Evolutionary conservation across 2,888 invertebrate genomes (phyloP), one percentile per base, ranked within the genome.

Genomic region (Phengaris arion): DNA sequence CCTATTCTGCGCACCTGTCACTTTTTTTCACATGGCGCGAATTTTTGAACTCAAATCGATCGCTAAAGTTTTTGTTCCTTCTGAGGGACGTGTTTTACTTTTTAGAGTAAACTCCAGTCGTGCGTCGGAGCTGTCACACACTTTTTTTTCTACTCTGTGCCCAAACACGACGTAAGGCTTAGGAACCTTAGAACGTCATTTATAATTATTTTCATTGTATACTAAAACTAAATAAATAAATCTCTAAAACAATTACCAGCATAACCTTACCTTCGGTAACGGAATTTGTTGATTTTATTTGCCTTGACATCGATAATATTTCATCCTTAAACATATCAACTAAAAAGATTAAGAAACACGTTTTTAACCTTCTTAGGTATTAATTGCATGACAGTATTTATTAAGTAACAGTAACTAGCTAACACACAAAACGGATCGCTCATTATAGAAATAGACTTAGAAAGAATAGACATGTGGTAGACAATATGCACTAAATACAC

Each of bases 301-400:
- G 6, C 64, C 64, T 64, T 64, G 64, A 64, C 64, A 64, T 64
- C 64, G 64, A 64, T 64, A 10, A 22, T 22, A 59, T 22, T 10
- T 9, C 15, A 59, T 22, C 59, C 35, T 64, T 64, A 45, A 64
- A 35, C 35, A 9, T 64, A 64, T 64, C 64, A 64, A 64, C 52
- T 10, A 5, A 12, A 64, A 64, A 35, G 64, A 64, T 64, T 64
- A 64, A 45, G 2, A 64, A 64, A 64, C 35, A 64, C 35, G 35
- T 64, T 64, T 64, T 64, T 64, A 45, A 64, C 64, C 64, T 64
- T 64, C 64, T 64, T 64, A 35, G 12, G 22, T 45, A 64, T 64
- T 64, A 64, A 45, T 64, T 35, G 35, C 6, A 35, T 64, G 64
- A 64, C 12, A 64, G 35, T 64, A 64, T 64, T 64, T 64, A 22